phyloP scores from a whole-genome alignment of 1,140 invertebrate genomes.

The Aphidius ervi region DNA sequence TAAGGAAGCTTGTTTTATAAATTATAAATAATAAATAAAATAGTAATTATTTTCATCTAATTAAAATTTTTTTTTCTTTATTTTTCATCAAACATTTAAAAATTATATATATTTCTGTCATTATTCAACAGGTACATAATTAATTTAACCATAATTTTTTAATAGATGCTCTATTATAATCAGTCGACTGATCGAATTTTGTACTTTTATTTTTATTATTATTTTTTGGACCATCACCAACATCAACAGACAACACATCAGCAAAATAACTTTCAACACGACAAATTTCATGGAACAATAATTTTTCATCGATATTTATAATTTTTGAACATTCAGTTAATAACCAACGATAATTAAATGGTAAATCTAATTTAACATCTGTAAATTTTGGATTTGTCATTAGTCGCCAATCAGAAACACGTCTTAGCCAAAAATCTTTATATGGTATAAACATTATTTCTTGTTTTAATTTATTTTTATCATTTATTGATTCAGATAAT shows the following conservation, averaged over 20 bases:
- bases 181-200: no score
- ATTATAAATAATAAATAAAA: no score
- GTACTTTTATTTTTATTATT: not conserved
- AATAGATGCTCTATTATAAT: no score
- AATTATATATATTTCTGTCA: no score
- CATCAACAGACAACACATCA: conserved; percentile 20
- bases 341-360: conserved; percentile 54
- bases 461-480: not conserved
- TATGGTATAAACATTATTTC: conserved; percentile 35
- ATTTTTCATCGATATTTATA: conserved; percentile 43
- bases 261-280: conserved; percentile 37
- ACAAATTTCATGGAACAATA: conserved; percentile 52
- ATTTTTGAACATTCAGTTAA: conserved; percentile 51
- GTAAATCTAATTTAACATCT: conserved; percentile 46
- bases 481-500: conserved; percentile 19
- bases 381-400: conserved; percentile 32
- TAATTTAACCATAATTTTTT: no score
- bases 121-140: no score
- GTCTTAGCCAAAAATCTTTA: conserved; percentile 45
- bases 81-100: no score
- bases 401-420: conserved; percentile 29
- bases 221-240: conserved; percentile 1
- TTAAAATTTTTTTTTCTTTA: no score
- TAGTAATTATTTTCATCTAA: no score
- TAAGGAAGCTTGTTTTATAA: no score